A percentile compares a stretch with the other conserved stretches of the same genome.
These are phyloP conservation scores for Buteo buteo DNA, from an alignment of 2,113 vertebrate genomes.

Conservation along the genomic window DNA sequence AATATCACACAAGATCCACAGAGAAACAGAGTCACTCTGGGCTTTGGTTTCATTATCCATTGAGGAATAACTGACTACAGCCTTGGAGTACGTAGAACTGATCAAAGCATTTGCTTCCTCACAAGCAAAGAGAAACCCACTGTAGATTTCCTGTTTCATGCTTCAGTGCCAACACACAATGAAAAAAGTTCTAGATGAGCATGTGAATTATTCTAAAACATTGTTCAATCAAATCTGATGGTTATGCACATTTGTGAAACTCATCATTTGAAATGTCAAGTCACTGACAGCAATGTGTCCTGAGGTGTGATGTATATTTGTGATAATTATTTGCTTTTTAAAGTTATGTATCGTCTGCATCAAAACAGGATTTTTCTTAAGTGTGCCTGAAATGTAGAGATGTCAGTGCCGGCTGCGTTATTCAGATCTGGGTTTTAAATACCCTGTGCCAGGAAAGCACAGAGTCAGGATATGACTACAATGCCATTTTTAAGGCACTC, in stretches of 20 bases:
- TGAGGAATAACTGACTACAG: slow-evolving; percentile 60
- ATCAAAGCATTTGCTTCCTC: slow-evolving; percentile 45
- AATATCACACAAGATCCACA: slow-evolving; percentile 52
- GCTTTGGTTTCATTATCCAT: slow-evolving; percentile 48
- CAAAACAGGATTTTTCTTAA: slow-evolving; percentile 33
- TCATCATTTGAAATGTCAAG: slow-evolving; percentile 61
- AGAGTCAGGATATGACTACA: neutral
- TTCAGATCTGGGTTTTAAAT: slow-evolving; percentile 21
- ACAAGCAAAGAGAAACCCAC: slow-evolving; percentile 54
- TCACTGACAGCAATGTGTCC: slow-evolving; percentile 52
- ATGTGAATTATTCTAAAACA: slow-evolving; percentile 55
- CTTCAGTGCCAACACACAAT: slow-evolving; percentile 59
- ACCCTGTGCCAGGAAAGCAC: neutral
- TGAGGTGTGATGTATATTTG: slow-evolving; percentile 49
- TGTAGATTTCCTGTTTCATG: slow-evolving; percentile 58
- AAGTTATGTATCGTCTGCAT: slow-evolving; percentile 48
- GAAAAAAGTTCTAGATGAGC: slow-evolving; percentile 52
- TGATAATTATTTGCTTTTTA: slow-evolving; percentile 63
- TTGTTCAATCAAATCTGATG: slow-evolving; percentile 48
- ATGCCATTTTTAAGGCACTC: slow-evolving; percentile 3
- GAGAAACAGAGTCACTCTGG: slow-evolving; percentile 52
- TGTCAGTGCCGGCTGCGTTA: neutral
- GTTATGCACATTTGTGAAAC: slow-evolving; percentile 28
- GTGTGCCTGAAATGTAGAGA: slow-evolving; percentile 18
- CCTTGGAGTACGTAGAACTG: slow-evolving; percentile 37